A percentile compares a stretch with the other conserved stretches of the same genome.
Conservation (phyloP, 37 sponge, comb jelly and placozoan genomes). For the Ephydatia muelleri region DNA sequence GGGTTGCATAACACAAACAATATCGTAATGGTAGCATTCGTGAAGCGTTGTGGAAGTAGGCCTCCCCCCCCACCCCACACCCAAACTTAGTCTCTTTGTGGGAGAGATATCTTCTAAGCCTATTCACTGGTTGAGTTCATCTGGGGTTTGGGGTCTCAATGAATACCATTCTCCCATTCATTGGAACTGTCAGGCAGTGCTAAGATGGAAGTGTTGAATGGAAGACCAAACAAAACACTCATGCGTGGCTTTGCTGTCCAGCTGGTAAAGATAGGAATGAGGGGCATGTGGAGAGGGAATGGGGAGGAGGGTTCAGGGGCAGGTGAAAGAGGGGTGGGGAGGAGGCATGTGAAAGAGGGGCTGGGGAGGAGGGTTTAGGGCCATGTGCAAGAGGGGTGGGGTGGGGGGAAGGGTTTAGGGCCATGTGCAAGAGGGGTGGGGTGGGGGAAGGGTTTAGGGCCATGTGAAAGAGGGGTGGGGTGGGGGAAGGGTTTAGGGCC, state of each 20-base stretch:
- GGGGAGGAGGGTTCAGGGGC: not conserved
- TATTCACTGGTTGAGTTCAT: not conserved
- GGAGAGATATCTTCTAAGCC: not conserved
- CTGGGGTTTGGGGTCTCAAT: not conserved
- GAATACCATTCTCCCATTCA: not conserved
- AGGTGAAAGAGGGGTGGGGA: not conserved
- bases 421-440: not conserved
- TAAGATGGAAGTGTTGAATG: not conserved
- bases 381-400: no score
- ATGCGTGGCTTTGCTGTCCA: no score
- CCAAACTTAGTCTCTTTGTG: not conserved
- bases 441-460: no score
- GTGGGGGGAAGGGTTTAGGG: no score
- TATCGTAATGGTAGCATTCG: not conserved
- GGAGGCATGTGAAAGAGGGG: conserved; percentile 3
- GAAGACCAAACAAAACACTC: no score
- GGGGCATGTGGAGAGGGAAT: not conserved
- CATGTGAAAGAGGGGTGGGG: no score
- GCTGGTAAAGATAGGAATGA: no score
- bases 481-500: no score
- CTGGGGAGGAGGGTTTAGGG: no score
- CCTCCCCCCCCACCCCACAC: not conserved
- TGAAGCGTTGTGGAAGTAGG: not conserved
- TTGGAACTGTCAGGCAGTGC: not conserved
- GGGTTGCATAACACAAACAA: not conserved